phyloP scores from a whole-genome alignment of 2,797 vertebrate genomes.

The Siniperca undulata region DNA sequence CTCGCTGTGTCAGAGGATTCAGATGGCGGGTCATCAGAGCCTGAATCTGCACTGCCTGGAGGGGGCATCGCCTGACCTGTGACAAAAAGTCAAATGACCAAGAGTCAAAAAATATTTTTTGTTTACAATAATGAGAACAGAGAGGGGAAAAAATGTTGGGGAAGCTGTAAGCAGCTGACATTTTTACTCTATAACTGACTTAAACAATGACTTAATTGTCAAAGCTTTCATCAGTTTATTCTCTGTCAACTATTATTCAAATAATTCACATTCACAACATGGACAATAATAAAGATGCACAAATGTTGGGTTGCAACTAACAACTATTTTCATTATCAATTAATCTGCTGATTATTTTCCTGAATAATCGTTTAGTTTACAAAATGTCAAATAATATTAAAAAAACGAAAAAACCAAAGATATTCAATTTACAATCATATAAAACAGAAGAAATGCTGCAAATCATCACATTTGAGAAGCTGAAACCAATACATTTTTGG shows the following conservation, averaged over 20 bases:
- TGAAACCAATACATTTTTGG: neutral
- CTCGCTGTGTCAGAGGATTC: slow-evolving; percentile 82
- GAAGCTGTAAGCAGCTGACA: neutral
- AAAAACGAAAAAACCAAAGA: too few species aligned
- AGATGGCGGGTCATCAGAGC: slow-evolving; percentile 89
- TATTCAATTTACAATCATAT: neutral
- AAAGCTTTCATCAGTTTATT: neutral
- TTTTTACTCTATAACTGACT: neutral
- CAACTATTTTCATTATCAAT: neutral
- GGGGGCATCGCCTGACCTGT: slow-evolving; percentile 94
- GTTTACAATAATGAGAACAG: neutral
- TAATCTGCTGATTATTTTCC: neutral
- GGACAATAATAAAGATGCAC: neutral
- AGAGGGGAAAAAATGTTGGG: neutral
- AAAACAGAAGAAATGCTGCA: neutral
- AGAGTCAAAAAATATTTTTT: neutral
- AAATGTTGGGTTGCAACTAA: neutral
- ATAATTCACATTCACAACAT: neutral
- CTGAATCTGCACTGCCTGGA: slow-evolving; percentile 91
- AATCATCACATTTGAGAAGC: neutral
- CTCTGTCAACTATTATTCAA: neutral
- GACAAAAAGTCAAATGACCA: neutral
- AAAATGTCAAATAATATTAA: neutral
- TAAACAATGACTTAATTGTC: too few species aligned
- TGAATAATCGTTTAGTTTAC: neutral